Conservation (phyloP, 1,140 invertebrate genomes). For the Heterodera schachtii region DNA sequence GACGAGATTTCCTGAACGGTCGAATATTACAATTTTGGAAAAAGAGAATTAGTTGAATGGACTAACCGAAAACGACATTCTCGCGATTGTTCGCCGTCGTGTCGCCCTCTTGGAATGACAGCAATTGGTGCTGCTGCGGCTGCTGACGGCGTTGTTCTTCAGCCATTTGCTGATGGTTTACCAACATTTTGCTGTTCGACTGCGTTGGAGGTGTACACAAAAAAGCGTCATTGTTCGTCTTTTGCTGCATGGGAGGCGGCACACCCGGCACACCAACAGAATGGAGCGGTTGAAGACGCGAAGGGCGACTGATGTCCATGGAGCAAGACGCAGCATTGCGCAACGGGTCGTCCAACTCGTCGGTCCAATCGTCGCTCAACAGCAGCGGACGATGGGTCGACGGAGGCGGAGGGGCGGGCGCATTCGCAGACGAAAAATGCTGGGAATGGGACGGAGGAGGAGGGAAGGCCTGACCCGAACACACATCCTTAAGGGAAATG, state of each 20-base stretch:
- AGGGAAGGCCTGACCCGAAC: not conserved
- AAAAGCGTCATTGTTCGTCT: no score
- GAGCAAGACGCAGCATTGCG: not conserved
- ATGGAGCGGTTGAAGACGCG: not conserved
- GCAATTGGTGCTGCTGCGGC: not conserved
- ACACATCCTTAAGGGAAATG: not conserved
- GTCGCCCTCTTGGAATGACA: not conserved
- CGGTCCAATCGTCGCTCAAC: not conserved
- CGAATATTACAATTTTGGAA: not conserved
- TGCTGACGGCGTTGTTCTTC: not conserved
- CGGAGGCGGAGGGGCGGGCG: not conserved
- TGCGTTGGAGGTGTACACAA: no score
- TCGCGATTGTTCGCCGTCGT: not conserved
- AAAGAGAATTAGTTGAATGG: no score
- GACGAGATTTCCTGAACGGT: not conserved
- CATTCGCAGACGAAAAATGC: not conserved
- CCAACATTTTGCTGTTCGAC: not conserved
- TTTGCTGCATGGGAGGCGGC: no score
- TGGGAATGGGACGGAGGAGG: not conserved
- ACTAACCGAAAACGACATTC: not conserved
- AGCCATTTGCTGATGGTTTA: not conserved
- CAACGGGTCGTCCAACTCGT: not conserved
- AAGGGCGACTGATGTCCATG: not conserved
- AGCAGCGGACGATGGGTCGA: not conserved
- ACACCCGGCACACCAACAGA: no score